phyloP scores from a whole-genome alignment of 1,140 invertebrate species.

The Drosophila navojoa region DNA sequence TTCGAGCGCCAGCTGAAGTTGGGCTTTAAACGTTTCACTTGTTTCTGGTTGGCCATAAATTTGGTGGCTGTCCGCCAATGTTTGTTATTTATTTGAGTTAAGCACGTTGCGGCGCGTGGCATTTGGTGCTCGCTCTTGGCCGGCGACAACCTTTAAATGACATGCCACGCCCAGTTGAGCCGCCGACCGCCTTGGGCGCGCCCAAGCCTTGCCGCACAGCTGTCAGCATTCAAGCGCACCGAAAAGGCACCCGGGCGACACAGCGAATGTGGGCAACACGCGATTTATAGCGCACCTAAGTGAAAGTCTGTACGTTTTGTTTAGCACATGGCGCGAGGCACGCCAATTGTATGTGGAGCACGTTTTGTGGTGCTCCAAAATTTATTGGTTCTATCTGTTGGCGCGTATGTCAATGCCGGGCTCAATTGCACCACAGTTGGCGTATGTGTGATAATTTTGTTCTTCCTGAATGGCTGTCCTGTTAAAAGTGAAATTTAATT shows the following conservation, averaged over 20 bases:
- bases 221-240: slow-evolving; percentile 72
- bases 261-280: slow-evolving; percentile 58
- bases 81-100: slow-evolving; percentile 79
- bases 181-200: not conserved
- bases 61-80: slow-evolving; percentile 72
- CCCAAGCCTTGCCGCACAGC: slow-evolving; percentile 32
- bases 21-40: slow-evolving; percentile 38
- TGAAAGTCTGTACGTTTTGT: slow-evolving; percentile 56
- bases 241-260: slow-evolving; percentile 34
- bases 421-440: slow-evolving; percentile 31
- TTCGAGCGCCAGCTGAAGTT: slow-evolving; percentile 14
- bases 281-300: slow-evolving; percentile 77
- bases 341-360: slow-evolving; percentile 56
- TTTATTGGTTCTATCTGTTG: slow-evolving; percentile 74
- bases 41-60: slow-evolving; percentile 61
- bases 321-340: slow-evolving; percentile 30
- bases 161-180: slow-evolving; percentile 61
- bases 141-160: slow-evolving; percentile 70
- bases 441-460: slow-evolving; percentile 67
- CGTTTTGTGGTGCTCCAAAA: slow-evolving; percentile 51
- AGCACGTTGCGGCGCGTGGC: slow-evolving; percentile 68
- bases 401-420: slow-evolving; percentile 74
- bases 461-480: slow-evolving; percentile 16
- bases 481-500: slow-evolving; percentile 77
- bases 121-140: slow-evolving; percentile 47